phyloP scores from a whole-genome alignment of 1,140 invertebrate genomes.

The honey bee (Apis mellifera) region Amel_HAv3.1 CM009933.2:5350001-5350500 shows the following conservation, averaged over 20 bases:
- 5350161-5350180: no score
- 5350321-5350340: neutral
- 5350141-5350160: no score
- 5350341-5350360: neutral
- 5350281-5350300: neutral
- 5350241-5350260: neutral
- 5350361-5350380: slow-evolving; percentile 8
- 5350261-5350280: neutral
- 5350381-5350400: slow-evolving; percentile 18
- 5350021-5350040: neutral
- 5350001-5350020: neutral
- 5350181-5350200: no score
- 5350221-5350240: no score
- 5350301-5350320: neutral
- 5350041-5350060: neutral
- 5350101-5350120: neutral
- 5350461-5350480: neutral
- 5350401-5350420: neutral
- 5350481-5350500: neutral
- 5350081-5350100: neutral
- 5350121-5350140: neutral
- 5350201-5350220: no score
- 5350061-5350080: neutral
- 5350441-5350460: neutral
- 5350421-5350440: neutral